Conservation (phyloP, 2,797 vertebrate species). For the Typhlichthys eigenmanni region DNA sequence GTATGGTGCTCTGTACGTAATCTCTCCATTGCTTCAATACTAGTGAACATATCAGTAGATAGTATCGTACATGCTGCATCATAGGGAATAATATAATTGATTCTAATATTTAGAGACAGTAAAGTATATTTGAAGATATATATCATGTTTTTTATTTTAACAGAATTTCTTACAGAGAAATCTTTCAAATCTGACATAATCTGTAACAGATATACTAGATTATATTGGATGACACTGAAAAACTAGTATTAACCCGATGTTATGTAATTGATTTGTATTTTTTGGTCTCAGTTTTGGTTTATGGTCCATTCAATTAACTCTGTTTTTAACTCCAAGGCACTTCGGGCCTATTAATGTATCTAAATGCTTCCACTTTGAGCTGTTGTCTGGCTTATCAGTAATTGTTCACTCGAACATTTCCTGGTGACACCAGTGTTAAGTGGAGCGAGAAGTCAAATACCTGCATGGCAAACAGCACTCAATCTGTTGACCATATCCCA, state of each 20-base stretch:
- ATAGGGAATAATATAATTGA: slow-evolving; percentile 53
- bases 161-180: no score
- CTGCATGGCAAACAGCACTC: slow-evolving; percentile 73
- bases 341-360: slow-evolving; percentile 21
- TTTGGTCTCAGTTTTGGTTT: background rate
- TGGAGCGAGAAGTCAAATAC: slow-evolving; percentile 63
- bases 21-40: background rate
- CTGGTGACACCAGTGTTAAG: slow-evolving; percentile 71
- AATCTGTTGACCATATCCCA: slow-evolving; percentile 70
- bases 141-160: no score
- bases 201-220: no score
- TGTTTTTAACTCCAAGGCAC: background rate
- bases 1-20: background rate
- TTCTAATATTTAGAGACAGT: slow-evolving; percentile 56
- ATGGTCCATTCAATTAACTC: background rate
- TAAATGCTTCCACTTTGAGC: slow-evolving; percentile 29
- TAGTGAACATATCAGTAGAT: background rate
- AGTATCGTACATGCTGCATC: slow-evolving; percentile 29
- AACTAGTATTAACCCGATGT: no score
- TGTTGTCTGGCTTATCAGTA: slow-evolving; percentile 60
- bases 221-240: no score
- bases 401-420: slow-evolving; percentile 76
- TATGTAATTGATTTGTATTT: background rate
- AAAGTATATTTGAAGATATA: no score
- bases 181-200: no score